A percentile compares a stretch with the other conserved stretches of the same genome.
These are phyloP conservation scores for Dastarcus helophoroides DNA, from an alignment of 2,888 invertebrate genomes.

Conservation along the genomic window DNA sequence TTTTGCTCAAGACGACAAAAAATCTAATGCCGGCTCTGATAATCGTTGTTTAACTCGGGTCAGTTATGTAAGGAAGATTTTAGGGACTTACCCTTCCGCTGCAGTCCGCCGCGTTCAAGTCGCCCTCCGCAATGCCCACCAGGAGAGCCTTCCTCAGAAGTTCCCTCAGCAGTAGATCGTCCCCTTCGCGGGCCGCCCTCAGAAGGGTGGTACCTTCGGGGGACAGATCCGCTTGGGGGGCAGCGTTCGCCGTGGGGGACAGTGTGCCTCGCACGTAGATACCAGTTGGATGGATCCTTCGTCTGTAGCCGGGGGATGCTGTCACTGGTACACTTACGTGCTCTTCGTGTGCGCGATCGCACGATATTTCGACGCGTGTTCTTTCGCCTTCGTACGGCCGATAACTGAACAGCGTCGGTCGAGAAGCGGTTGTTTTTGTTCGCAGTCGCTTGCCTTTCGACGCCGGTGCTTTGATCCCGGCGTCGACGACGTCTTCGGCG, in stretches of 20 bases:
- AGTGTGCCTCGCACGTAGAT: constrained; percentile 35
- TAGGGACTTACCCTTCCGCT: constrained; percentile 52
- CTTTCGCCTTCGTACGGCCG: too few relatives aligned
- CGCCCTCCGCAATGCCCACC: constrained; percentile 34
- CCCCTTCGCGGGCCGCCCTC: constrained; percentile 44
- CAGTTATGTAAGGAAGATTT: too few relatives aligned
- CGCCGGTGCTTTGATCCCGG: constrained; percentile 18
- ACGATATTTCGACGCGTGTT: too few relatives aligned
- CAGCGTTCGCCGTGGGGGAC: constrained; percentile 34
- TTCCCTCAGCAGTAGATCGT: constrained; percentile 38
- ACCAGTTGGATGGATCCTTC: constrained; percentile 32
- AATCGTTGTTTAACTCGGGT: too few relatives aligned
- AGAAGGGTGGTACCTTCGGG: constrained; percentile 35
- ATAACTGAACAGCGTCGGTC: too few relatives aligned
- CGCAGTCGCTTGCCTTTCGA: constrained; percentile 24
- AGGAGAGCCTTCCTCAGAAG: constrained; percentile 36
- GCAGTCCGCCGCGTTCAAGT: constrained; percentile 43
- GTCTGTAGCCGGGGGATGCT: constrained; percentile 28
- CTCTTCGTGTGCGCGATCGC: too few relatives aligned
- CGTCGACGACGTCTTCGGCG: constrained; percentile 13
- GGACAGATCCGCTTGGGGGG: constrained; percentile 27
- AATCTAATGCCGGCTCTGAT: too few relatives aligned
- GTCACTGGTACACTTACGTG: constrained; percentile 26
- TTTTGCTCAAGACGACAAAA: too few relatives aligned
- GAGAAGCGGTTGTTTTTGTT: constrained; percentile 22